These are phyloP conservation scores for Myripristis murdjan DNA, from an alignment of 2,797 vertebrate species.

Conservation along the genomic window DNA sequence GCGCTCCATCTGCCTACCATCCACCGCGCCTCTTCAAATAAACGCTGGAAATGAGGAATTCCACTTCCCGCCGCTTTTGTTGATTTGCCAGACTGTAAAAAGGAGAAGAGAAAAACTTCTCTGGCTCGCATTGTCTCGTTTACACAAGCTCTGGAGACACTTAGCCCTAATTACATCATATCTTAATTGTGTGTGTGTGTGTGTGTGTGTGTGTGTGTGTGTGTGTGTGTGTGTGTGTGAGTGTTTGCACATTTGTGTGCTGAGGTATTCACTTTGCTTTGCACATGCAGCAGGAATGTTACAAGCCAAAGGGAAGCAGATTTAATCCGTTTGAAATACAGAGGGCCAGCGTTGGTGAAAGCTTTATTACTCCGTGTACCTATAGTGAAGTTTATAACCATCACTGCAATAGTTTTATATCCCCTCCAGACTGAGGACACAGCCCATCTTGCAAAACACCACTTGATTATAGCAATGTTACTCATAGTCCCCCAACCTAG, in stretches of 20 bases:
- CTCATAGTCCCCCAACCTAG: not conserved
- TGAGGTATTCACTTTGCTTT: conserved; percentile 30
- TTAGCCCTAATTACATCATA: conserved; percentile 67
- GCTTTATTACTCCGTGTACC: conserved; percentile 37
- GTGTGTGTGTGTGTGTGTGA: conserved; percentile 18
- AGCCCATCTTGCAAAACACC: not conserved
- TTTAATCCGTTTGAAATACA: conserved; percentile 64
- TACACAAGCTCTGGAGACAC: conserved; percentile 56
- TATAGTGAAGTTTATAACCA: conserved; percentile 31
- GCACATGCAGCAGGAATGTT: conserved; percentile 62
- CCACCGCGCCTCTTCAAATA: conserved; percentile 64
- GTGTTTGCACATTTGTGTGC: conserved; percentile 7
- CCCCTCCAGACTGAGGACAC: not conserved
- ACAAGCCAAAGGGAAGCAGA: conserved; percentile 58
- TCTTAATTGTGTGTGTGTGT: too few species aligned
- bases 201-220: conserved; percentile 50
- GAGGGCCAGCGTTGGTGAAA: conserved; percentile 41
- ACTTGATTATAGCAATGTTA: too few species aligned
- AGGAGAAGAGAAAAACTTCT: conserved; percentile 34
- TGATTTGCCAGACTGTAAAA: conserved; percentile 68
- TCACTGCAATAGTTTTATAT: conserved; percentile 20
- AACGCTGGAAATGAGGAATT: conserved; percentile 69
- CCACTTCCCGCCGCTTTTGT: conserved; percentile 57
- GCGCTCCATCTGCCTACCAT: conserved; percentile 77
- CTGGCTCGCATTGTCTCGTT: conserved; percentile 47